These are phyloP conservation scores for Cylindroiulus punctatus DNA, from an alignment of 2,888 invertebrate species.

Conservation along the genomic window DNA sequence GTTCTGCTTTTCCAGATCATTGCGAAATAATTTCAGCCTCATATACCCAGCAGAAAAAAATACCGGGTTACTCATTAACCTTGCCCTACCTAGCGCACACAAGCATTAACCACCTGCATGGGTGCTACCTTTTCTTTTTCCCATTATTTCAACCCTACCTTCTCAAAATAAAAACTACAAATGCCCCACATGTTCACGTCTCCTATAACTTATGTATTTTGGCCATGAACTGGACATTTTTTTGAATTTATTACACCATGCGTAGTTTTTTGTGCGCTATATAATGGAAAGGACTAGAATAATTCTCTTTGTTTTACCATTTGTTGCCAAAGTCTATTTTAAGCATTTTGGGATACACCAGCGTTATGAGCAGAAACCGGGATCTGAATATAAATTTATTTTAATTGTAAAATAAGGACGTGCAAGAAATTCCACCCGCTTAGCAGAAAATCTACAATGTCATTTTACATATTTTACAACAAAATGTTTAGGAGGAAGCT, in stretches of 20 bases:
- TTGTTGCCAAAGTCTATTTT: neutral
- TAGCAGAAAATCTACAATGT: too few relatives aligned
- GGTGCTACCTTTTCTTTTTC: constrained; percentile 36
- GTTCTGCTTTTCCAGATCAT: neutral
- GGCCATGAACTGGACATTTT: constrained; percentile 21
- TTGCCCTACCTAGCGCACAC: constrained; percentile 21
- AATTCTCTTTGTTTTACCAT: neutral
- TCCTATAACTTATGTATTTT: constrained; percentile 13
- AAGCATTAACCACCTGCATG: constrained; percentile 29
- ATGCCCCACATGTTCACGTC: constrained; percentile 39
- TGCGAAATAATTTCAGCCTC: neutral
- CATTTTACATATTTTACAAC: neutral
- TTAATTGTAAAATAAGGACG: constrained; percentile 9
- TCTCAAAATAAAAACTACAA: constrained; percentile 35
- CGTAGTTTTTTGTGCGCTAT: neutral
- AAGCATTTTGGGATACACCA: neutral
- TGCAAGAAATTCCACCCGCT: constrained; percentile 24
- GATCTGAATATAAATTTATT: neutral
- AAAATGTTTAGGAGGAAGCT: neutral
- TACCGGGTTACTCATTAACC: constrained; percentile 12
- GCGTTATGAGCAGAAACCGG: neutral
- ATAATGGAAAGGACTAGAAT: neutral
- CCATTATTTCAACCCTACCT: constrained; percentile 45
- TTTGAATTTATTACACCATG: neutral
- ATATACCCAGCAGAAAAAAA: neutral